Percentiles rank a stretch among this genome's conserved stretches.
phyloP scores from a whole-genome alignment of 2,797 vertebrate genomes.

The Ibycter americanus region DNA sequence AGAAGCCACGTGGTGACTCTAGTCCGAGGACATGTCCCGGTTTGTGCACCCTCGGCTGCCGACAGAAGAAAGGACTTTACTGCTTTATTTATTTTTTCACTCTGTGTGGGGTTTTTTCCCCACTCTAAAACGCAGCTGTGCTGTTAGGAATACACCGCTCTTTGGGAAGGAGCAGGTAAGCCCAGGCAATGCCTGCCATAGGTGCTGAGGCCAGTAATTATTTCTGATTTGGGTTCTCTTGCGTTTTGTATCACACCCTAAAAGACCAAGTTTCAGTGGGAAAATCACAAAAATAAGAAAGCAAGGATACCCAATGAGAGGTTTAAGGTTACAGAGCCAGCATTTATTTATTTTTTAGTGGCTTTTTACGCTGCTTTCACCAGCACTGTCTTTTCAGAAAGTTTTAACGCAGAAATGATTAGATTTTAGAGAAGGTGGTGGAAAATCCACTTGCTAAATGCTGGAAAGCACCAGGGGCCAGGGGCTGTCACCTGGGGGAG shows the following conservation, averaged over 20 bases:
- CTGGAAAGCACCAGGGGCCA: not conserved
- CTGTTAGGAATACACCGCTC: not conserved
- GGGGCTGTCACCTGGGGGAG: rapidly evolving
- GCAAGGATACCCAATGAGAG: not conserved
- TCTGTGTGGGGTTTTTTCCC: not conserved
- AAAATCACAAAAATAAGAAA: not conserved
- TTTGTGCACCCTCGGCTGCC: not conserved
- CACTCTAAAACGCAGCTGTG: not conserved
- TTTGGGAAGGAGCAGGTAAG: not conserved
- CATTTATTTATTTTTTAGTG: not conserved
- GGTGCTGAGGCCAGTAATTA: not conserved
- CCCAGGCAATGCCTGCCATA: not conserved
- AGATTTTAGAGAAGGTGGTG: not conserved
- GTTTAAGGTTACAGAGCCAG: not conserved
- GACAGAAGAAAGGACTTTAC: not conserved
- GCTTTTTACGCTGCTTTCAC: not conserved
- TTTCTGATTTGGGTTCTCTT: not conserved
- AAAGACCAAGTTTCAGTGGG: not conserved
- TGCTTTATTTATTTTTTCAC: not conserved
- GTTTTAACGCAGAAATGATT: not conserved
- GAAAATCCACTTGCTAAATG: not conserved
- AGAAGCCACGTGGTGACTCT: not conserved
- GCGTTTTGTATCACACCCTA: not conserved
- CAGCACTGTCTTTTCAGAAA: not conserved
- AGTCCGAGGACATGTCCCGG: not conserved